Base-by-base conservation (phyloP, 2,797 vertebrate species). In the Tauraco hartlaubi region DNA sequence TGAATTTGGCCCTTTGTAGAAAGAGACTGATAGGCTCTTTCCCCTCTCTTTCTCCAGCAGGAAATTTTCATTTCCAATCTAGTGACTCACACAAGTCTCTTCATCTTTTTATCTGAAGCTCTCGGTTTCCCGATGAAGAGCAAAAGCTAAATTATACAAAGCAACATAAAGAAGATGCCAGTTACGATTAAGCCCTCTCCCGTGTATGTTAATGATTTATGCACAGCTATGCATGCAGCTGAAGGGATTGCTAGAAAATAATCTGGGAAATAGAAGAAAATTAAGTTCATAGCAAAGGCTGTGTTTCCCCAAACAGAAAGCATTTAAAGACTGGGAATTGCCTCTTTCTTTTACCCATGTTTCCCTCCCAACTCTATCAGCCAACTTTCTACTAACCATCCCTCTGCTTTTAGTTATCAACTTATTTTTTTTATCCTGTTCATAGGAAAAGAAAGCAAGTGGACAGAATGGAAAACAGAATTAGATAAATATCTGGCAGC, bases 111-210 rank as follows among this genome's bases (percentile, higher is more conserved):
- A 64, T 81, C 83, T 82, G 55, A 86, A 62, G 52, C 51, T 82
- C 92, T 91, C 54, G 81, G 63, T 77, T 51, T 88, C 55, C 69
- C 23, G 11, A 37, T 63, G 56, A 92, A 89, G 49, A 96, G 54
- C 75, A 92, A 59, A 96, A 82, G 76, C 76, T 95, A 92, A 96
- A 88, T 95, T 72, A 64, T 33, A 88, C 66, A 93, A 88, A 96
- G 63, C 59, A 91, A 88, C 78, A 31, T 73, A 83, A 92, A 76
- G 61, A 20, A 80, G 26, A 59, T 56, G 43, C 87, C 58, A 67
- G 49, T 77, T 90, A 78, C 41, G 64, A 85, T 79, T 61, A 90
- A 51, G 66, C 35, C 23, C 39, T 68, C 41, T 91, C 54, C 68
- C 26, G 35, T 56, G 78, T 83, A 80, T 56, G 51, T 89, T 95